Evolutionary conservation across 2,797 vertebrate species (phyloP), one percentile per base, ranked within the genome.

Genomic region (Cichlasoma orientale): DNA sequence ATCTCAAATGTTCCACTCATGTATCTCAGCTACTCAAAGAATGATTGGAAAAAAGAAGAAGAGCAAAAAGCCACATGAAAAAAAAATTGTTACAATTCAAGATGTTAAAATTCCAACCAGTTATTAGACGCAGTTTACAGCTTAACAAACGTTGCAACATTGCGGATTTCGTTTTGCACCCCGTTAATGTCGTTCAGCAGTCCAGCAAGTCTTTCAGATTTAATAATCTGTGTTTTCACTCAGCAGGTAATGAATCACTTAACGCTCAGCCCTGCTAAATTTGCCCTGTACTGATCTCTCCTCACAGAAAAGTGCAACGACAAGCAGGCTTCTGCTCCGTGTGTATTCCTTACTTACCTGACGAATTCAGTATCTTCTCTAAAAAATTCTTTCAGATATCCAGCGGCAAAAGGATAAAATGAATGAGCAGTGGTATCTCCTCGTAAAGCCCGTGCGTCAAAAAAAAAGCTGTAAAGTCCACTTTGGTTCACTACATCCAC

Each of bases 401-500:
- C 92, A 82, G 72, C 71, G 74, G 78, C 21, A 61, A 76, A 58
- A 74, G 68, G 55, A 44, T 61, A 12, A 74, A 80, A 79, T 86
- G 69, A 86, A 77, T 82, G 69, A 86, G 44, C 79, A 71, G 54
- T 9, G 41, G 73, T 78, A 75, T 86, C 86, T 88, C 82, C 84
- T 53, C 33, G 72, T 36, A 83, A 78, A 82, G 13, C 56, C 31
- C 58, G 78, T 88, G 90, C 77, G 84, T 89, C 82, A 88, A 88
- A 87, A 71, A 3, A 74, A 86, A 53, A 23, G 11, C 10, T 66
- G 85, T 89, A 86, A 90, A 89, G 90, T 95, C 93, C 94, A 87
- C 85, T 86, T 77, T 56, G 88, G 80, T 77, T 86, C 77, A 74
- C 86, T 88, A 85, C 82, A 94, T 95, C 93, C 93, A 92, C 92